phyloP scores from a whole-genome alignment of 2,888 invertebrate genomes.

The Drosophila anceps region DNA sequence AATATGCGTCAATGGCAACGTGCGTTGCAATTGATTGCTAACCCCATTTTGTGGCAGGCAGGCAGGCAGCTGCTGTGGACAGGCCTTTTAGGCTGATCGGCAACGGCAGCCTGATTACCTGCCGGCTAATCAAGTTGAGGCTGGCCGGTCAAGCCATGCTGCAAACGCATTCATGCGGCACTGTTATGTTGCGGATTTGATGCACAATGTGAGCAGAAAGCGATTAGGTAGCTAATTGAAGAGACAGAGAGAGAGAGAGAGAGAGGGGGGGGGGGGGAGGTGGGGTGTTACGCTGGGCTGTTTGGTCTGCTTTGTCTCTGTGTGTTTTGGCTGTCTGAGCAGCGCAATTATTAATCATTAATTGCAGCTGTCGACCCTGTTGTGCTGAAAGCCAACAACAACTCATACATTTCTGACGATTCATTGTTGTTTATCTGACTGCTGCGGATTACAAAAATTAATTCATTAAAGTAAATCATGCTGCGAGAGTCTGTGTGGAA shows the following conservation, averaged over 20 bases:
- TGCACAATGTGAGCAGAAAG: constrained; percentile 2
- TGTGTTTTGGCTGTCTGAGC: constrained; percentile 1
- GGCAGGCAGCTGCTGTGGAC: constrained; percentile 11
- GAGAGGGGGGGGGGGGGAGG: background rate
- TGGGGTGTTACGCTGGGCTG: background rate
- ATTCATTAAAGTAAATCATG: constrained; percentile 57
- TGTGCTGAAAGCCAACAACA: constrained; percentile 24
- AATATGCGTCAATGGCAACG: constrained; percentile 46
- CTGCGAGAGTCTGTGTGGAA: background rate
- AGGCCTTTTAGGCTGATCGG: constrained; percentile 2
- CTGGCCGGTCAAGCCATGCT: background rate
- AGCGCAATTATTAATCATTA: constrained; percentile 42
- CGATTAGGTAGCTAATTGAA: constrained; percentile 36
- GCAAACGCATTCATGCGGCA: constrained; percentile 28
- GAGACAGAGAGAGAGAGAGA: background rate
- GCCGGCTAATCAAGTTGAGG: constrained; percentile 47
- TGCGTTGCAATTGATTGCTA: constrained; percentile 65
- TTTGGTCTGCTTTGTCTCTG: background rate
- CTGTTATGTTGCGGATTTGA: constrained; percentile 37
- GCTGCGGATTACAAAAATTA: constrained; percentile 66
- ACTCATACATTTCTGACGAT: constrained; percentile 52
- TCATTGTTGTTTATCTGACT: constrained; percentile 65
- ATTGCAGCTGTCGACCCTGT: constrained; percentile 56
- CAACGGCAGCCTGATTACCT: constrained; percentile 46
- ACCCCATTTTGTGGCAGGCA: constrained; percentile 28